These are phyloP conservation scores for Capitulum mitella DNA, from an alignment of 2,888 invertebrate species.

Conservation along the genomic window DNA sequence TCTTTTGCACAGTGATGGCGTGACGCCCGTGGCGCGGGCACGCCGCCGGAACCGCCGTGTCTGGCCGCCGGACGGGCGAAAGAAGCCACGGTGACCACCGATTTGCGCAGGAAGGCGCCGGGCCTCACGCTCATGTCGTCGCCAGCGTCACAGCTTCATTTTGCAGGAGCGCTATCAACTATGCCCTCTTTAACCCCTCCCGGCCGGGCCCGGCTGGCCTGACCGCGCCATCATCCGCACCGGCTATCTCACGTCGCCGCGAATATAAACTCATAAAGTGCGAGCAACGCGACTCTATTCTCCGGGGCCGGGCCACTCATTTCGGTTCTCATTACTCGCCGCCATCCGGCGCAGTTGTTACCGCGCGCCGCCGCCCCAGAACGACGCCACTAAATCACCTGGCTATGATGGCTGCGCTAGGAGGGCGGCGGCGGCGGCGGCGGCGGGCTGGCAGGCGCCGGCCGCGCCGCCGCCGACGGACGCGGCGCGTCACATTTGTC, in stretches of 20 bases:
- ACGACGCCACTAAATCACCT: slow-evolving; percentile 1
- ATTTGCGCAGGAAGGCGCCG: no score
- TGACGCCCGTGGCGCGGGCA: no score
- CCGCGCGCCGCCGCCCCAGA: neutral
- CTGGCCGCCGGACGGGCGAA: no score
- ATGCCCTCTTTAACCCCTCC: no score
- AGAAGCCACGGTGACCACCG: no score
- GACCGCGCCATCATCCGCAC: neutral
- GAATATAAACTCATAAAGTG: slow-evolving; percentile 11
- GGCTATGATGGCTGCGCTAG: neutral
- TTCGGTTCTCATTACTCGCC: slow-evolving; percentile 5
- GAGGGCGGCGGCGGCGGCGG: neutral
- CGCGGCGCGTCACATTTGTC: neutral
- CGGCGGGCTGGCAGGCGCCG: neutral
- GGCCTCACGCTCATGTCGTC: no score
- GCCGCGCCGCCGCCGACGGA: neutral
- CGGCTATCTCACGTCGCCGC: neutral
- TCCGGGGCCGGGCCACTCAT: slow-evolving; percentile 3
- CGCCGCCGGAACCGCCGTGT: no score
- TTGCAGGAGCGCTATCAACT: no score
- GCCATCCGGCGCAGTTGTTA: neutral
- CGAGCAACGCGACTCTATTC: neutral
- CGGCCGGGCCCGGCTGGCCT: no score
- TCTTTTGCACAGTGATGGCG: no score
- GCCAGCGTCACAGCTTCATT: no score